Percentiles rank a stretch among this genome's conserved stretches.
These are phyloP conservation scores for Chironomus tepperi DNA, from an alignment of 1,140 invertebrate species.

Conservation along the genomic window DNA sequence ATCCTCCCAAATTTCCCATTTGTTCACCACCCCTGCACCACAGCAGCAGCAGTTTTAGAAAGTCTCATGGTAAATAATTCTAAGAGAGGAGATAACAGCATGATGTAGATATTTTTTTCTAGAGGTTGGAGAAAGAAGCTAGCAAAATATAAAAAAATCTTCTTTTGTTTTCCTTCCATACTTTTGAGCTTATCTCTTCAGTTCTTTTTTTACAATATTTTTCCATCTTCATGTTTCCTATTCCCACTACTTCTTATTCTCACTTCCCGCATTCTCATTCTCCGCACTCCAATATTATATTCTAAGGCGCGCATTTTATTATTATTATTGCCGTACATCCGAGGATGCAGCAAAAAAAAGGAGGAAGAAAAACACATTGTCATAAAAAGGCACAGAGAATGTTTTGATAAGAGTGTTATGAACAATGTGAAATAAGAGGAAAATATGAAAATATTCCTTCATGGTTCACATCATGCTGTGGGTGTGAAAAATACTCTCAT, in stretches of 20 bases:
- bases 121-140: too few relatives aligned
- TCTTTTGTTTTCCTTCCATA: background rate
- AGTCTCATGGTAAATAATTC: constrained; percentile 8
- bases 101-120: background rate
- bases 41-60: background rate
- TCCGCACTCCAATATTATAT: background rate
- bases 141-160: background rate
- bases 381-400: constrained; percentile 4
- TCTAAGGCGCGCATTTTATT: background rate
- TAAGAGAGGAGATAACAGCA: background rate
- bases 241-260: background rate
- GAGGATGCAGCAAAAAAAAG: background rate
- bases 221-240: background rate
- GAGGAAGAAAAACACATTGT: constrained; percentile 5
- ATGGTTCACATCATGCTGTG: background rate
- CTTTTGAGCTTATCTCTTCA: background rate
- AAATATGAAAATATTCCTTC: background rate
- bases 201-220: background rate
- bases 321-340: constrained; percentile 12
- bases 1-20: too few relatives aligned
- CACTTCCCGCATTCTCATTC: background rate
- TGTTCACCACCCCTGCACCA: too few relatives aligned
- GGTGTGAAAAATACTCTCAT: background rate
- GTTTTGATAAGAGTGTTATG: background rate
- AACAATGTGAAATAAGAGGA: constrained; percentile 13